phyloP scores from a whole-genome alignment of 2,113 vertebrate species.

The Gulo gulo region DNA sequence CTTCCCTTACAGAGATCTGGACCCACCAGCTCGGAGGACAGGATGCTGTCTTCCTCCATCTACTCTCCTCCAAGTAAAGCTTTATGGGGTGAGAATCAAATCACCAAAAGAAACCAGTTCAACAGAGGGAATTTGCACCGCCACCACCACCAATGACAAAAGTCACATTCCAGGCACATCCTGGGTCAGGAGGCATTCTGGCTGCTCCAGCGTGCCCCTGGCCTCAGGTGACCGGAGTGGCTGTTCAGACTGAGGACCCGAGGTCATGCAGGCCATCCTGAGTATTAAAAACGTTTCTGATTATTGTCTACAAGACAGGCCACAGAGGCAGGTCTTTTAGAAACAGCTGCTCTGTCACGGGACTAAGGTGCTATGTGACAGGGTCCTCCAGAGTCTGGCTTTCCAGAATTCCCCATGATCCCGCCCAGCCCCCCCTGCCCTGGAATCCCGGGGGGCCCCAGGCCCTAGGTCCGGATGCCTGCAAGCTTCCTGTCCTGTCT shows the following conservation, averaged over 20 bases:
- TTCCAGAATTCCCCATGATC: background rate
- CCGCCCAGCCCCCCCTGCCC: background rate
- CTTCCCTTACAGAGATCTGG: background rate
- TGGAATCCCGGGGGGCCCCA: background rate
- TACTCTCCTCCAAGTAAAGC: background rate
- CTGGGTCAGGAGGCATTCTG: background rate
- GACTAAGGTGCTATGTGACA: too few relatives aligned
- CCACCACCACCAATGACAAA: background rate
- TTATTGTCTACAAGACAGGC: background rate
- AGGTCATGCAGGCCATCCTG: background rate
- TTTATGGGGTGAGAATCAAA: background rate
- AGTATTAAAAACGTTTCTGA: background rate
- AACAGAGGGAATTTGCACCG: background rate
- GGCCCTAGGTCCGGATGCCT: background rate
- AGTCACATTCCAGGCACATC: background rate
- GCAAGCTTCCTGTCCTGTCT: background rate
- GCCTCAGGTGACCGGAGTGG: background rate
- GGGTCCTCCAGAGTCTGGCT: background rate
- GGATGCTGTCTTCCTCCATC: too few relatives aligned
- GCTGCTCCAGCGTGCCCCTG: background rate
- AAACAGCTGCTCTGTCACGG: background rate
- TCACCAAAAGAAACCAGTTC: background rate
- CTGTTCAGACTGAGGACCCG: background rate
- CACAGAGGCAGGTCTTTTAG: background rate
- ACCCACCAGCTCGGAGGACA: background rate